phyloP scores from a whole-genome alignment of 2,888 invertebrate genomes.

The Siphlonurus alternatus region DNA sequence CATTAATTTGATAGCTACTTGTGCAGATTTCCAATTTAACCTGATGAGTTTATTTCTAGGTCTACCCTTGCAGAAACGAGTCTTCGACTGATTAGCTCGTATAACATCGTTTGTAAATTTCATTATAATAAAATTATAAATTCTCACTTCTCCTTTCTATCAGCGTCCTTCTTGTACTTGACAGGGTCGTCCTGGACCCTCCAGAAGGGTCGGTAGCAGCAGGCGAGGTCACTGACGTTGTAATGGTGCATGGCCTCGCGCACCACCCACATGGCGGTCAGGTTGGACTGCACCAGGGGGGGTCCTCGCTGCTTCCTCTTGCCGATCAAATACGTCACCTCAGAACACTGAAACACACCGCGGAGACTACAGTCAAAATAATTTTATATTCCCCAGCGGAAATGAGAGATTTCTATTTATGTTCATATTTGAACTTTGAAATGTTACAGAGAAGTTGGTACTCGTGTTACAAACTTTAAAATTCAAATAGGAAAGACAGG shows the following conservation, averaged over 20 bases:
- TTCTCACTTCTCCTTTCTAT: neutral
- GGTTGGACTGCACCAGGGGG: slow-evolving; percentile 37
- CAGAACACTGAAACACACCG: neutral
- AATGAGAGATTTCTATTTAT: too few relatives aligned
- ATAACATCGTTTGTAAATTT: too few relatives aligned
- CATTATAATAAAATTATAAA: neutral
- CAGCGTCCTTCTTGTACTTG: neutral
- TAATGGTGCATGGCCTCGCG: neutral
- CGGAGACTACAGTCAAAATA: neutral
- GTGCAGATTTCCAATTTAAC: too few relatives aligned
- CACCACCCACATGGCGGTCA: slow-evolving; percentile 25
- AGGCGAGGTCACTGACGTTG: slow-evolving; percentile 24
- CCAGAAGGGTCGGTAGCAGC: slow-evolving; percentile 44
- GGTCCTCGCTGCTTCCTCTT: slow-evolving; percentile 19
- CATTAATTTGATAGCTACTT: too few relatives aligned
- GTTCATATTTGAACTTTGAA: too few relatives aligned
- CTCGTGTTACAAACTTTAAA: too few relatives aligned
- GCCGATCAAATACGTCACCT: neutral
- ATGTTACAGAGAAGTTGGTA: too few relatives aligned
- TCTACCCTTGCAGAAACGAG: too few relatives aligned
- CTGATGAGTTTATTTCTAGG: too few relatives aligned
- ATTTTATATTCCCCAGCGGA: neutral
- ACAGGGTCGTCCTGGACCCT: slow-evolving; percentile 25
- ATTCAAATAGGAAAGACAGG: too few relatives aligned
- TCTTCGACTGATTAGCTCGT: too few relatives aligned